A percentile compares a stretch with the other conserved stretches of the same genome.
phyloP scores from a whole-genome alignment of 2,888 invertebrate species.

The Cremastinae sp. region DNA sequence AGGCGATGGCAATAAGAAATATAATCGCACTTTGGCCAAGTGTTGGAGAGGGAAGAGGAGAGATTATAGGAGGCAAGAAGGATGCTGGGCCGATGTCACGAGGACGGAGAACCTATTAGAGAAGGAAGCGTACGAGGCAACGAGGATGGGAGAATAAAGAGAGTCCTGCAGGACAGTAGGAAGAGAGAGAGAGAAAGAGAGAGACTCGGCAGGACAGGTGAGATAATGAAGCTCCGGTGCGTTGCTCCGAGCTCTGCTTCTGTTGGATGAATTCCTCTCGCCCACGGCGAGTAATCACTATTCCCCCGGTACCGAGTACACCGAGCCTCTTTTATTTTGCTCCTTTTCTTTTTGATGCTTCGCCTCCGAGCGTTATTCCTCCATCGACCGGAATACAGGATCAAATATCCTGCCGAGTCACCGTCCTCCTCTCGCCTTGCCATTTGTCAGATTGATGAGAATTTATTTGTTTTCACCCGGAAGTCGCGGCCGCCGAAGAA shows the following conservation, averaged over 20 bases:
- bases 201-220: slow-evolving; percentile 74
- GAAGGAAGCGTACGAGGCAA: slow-evolving; percentile 67
- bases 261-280: slow-evolving; percentile 61
- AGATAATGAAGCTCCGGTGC: slow-evolving; percentile 77
- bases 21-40: slow-evolving; percentile 64
- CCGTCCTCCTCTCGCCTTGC: background rate
- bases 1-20: slow-evolving; percentile 70
- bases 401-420: slow-evolving; percentile 4
- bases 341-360: slow-evolving; percentile 52
- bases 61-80: slow-evolving; percentile 37
- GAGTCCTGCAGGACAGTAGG: slow-evolving; percentile 71
- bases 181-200: slow-evolving; percentile 61
- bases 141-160: slow-evolving; percentile 67
- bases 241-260: slow-evolving; percentile 70
- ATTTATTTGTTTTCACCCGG: slow-evolving; percentile 6
- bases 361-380: background rate
- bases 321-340: slow-evolving; percentile 71
- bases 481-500: background rate
- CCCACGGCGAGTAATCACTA: slow-evolving; percentile 73
- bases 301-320: slow-evolving; percentile 65
- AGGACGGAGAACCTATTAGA: slow-evolving; percentile 76
- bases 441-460: slow-evolving; percentile 8
- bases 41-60: slow-evolving; percentile 25
- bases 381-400: slow-evolving; percentile 5
- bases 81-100: slow-evolving; percentile 67